Conservation (phyloP, 1,140 invertebrate species). For the Eulimnadia texana region DNA sequence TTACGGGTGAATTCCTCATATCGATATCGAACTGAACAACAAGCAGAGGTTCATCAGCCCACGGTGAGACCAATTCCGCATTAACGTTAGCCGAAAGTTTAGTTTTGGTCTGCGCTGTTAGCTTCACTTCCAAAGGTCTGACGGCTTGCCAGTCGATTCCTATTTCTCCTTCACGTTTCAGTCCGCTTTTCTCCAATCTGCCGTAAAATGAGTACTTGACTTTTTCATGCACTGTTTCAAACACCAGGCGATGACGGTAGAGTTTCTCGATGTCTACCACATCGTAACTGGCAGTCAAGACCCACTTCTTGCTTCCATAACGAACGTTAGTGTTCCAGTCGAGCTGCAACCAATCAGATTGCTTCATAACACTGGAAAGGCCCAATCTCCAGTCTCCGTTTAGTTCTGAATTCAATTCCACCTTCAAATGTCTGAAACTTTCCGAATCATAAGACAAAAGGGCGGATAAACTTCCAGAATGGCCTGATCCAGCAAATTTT, state of each 20-base stretch:
- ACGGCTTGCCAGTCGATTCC: slow-evolving; percentile 2
- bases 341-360: neutral
- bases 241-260: neutral
- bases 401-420: neutral
- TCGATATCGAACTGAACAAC: neutral
- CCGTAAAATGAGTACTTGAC: neutral
- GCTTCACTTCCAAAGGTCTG: neutral
- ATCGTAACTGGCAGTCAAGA: neutral
- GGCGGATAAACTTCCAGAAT: neutral
- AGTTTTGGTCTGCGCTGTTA: neutral
- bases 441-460: neutral
- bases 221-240: slow-evolving; percentile 1
- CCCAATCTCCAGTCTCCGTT: neutral
- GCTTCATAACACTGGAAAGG: neutral
- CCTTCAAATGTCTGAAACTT: neutral
- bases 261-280: neutral
- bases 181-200: neutral
- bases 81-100: neutral
- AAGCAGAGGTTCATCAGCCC: neutral
- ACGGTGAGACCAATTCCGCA: neutral
- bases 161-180: neutral
- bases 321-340: neutral
- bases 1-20: neutral
- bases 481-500: neutral
- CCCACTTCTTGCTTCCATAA: neutral